A percentile compares a stretch with the other conserved stretches of the same genome.
These are phyloP conservation scores for Florisuga fusca DNA, from an alignment of 2,797 vertebrate genomes.

Conservation along the genomic window DNA sequence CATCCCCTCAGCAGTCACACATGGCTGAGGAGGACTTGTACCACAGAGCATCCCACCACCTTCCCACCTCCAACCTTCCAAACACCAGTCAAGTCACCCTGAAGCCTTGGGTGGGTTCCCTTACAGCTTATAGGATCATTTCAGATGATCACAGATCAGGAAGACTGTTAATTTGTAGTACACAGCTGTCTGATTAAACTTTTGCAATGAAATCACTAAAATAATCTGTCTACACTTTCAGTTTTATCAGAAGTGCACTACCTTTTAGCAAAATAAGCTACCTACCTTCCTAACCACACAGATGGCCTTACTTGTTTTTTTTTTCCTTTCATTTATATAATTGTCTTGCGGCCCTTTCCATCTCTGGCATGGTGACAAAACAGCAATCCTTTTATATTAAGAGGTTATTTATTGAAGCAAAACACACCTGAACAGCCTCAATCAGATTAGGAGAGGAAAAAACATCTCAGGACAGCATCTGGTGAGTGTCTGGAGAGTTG, in stretches of 20 bases:
- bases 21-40: background rate
- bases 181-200: background rate
- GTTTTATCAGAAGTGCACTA: background rate
- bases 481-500: background rate
- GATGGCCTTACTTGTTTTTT: background rate
- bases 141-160: background rate
- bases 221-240: background rate
- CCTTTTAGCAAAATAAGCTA: background rate
- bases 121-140: rapidly evolving
- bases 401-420: background rate
- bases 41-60: background rate
- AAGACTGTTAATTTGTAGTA: background rate
- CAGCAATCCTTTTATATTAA: background rate
- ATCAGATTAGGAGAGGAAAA: background rate
- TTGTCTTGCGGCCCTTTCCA: background rate
- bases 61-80: background rate
- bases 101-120: background rate
- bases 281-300: background rate
- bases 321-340: background rate
- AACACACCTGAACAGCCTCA: background rate
- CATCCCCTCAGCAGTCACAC: rapidly evolving
- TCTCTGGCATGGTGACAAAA: background rate
- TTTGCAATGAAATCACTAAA: background rate
- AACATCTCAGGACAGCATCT: background rate
- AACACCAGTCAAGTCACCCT: background rate